Base-by-base conservation (phyloP, 64 coral and sea anemone species). In the Stichodactyla helianthus region DNA sequence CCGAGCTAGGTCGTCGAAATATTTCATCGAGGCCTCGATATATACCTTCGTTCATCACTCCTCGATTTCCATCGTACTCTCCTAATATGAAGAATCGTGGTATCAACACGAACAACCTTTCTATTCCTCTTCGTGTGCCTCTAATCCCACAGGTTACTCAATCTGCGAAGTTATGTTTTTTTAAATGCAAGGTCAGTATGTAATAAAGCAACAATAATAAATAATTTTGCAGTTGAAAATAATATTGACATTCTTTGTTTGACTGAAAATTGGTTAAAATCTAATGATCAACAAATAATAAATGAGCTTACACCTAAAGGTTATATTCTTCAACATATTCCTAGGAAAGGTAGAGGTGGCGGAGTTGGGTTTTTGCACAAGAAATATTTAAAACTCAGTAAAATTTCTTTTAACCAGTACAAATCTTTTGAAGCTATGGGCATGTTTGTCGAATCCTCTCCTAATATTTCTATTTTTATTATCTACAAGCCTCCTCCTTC, bases 131-230 rank as follows among this genome's bases (percentile, higher is more conserved):
- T 16, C 67, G 67, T 26, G 11, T 71, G 67, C 67, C 67, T 71
- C 19, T 71, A 26, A 19, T 7, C 0, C 67, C 67, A n/a, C 25
- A 19, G 6, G 25, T 71, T 7, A 26, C 0, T 19, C 17, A 71
- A 71, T n/a, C 17, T 71, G 67, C 67, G 19, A 71, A 71, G 19
- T n/a, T 71, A 18, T 71, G 67, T 26, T 0, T n/a, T n/a, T 14
- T 18, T 71, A 10, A 71, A 71, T 71, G 8, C 67, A 19, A 71
- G 67, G 67, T 71, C 67, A 71, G 67, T 71, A 1, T 10, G 67
- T 71, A 71, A 71, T 71, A 71, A 71, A 71, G 18, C 67, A n/a
- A 71, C 67, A 71, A 26, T 71, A n/a, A 71, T 71, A 71, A 71
- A 71, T 71, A 18, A 71, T 71, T 71, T 71, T 71, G 19, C 67